Evolutionary conservation across 2,797 vertebrate species (phyloP), one percentile per base, ranked within the genome.

Genomic region (Artibeus lituratus): DNA sequence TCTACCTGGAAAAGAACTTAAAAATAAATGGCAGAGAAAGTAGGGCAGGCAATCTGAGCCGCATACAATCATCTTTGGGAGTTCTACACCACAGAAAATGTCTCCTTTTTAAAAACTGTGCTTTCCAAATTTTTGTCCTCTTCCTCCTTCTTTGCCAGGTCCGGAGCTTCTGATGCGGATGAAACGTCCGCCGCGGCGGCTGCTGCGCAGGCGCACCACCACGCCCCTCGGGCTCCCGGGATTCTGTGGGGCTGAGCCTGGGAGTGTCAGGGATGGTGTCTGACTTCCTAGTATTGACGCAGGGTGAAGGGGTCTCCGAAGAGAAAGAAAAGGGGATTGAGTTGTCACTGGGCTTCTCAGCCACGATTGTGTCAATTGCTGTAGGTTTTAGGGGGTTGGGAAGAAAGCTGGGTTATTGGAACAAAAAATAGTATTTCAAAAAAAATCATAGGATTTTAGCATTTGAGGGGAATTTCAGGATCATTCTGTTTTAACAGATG

Each of bases 1-100:
- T 95, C 85, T 94, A 7, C 88, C 81, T 94, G 80, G 29, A 72
- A 57, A 90, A 77, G 62, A 88, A 86, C 51, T 80, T 84, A 80
- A 91, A 97, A 96, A 67, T 69, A 82, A 7, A n/a, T 15, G 14
- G 44, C 73, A 42, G 1, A 53, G 85, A 83, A 57, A 76, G 78
- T n/a, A 94, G 47, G 21, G 42, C 5, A n/a, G 22, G 42, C 35
- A 62, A 87, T 67, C n/a, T 73, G 29, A 91, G 77, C 94, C 90
- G 69, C 49, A n/a, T 21, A 83, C 3, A 62, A 87, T 90, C 12
- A 84, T 85, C 42, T 59, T 24, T 18, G 24, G 42, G 85, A 51
- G 72, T 84, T 93, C 32, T 65, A 57, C 80, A 72, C n/a, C 29
- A 77, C 19, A 74, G n/a, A 16, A 77, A 47, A 42, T 11, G 32